Base-by-base conservation (phyloP, 2,797 vertebrate species). In the Falco columbarius region DNA sequence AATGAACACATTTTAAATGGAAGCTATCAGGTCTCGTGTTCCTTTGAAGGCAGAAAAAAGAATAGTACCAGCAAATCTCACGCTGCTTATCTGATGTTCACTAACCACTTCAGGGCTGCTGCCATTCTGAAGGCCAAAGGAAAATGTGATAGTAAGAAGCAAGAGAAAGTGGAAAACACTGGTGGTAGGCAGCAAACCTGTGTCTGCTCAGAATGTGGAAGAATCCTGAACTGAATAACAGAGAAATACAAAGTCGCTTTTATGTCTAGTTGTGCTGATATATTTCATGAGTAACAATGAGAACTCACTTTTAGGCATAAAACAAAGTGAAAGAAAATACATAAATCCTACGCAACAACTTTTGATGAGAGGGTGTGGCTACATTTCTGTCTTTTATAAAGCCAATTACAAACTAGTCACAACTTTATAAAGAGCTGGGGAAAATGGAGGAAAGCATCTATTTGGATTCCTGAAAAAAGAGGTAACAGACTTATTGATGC, bases 31-130 rank as follows among this genome's bases (percentile, higher is more conserved):
- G 85, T 70, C 59, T 68, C 21, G 85, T 23, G 30, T 34, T 95
- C 38, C 46, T 96, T 83, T 93, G 82, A 93, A 92, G 55, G 18
- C 14, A 89, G 51, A 75, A 84, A 84, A 86, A 91, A 52, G 14
- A 89, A 68, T 56, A 90, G 36, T 58, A 38, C 56, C 77, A 49
- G 17, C 3, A 29, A 70, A 56, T 74, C 74, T 89, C 71, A 22
- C 23, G 47, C 44, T 91, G 29, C 9, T 82, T 79, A 63, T 63
- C 56, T 59, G 65, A 55, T 74, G n/a, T 38, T 85, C 40, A 71
- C 34, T 70, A 75, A 66, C 27, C 16, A 59, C 84, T 80, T 79
- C 67, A 73, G 49, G 36, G 44, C 63, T 81, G 58, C 67, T 82
- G 44, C 63, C 26, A 30, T 83, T 94, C 73, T 70, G 66, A 86